These are phyloP conservation scores for Thera obeliscata DNA, from an alignment of 2,888 invertebrate genomes.

Conservation along the genomic window DNA sequence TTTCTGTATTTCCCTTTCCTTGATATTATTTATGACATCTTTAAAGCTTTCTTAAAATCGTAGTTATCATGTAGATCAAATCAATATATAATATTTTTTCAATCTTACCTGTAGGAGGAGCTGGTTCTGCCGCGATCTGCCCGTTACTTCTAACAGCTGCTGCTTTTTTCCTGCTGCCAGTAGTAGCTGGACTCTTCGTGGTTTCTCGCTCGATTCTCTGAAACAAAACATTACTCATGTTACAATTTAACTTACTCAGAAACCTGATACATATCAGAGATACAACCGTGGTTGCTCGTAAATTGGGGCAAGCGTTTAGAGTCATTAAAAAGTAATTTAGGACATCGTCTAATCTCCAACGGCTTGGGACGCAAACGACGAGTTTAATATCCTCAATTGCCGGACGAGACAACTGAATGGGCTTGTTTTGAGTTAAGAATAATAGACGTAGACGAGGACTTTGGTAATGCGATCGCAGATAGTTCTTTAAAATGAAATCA, in stretches of 20 bases:
- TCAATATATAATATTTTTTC: neutral
- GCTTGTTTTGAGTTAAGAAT: conserved; percentile 35
- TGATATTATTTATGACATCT: conserved; percentile 22
- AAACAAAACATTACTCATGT: conserved; percentile 48
- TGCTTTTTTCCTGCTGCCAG: conserved; percentile 74
- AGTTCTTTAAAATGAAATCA: conserved; percentile 69
- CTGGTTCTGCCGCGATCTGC: conserved; percentile 67
- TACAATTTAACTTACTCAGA: conserved; percentile 25
- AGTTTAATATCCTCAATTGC: conserved; percentile 41
- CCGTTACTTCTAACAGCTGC: conserved; percentile 74
- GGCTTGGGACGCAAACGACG: conserved; percentile 39
- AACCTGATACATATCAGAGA: conserved; percentile 35
- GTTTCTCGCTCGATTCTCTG: conserved; percentile 77
- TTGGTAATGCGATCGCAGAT: conserved; percentile 63
- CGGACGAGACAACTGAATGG: conserved; percentile 42
- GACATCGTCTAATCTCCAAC: conserved; percentile 57
- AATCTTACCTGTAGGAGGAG: conserved; percentile 64
- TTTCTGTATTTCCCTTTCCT: conserved; percentile 31
- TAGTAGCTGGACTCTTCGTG: conserved; percentile 76
- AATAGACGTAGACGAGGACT: conserved; percentile 49
- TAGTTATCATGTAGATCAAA: neutral
- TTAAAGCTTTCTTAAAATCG: conserved; percentile 12
- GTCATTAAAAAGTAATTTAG: conserved; percentile 70
- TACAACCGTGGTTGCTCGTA: conserved; percentile 41
- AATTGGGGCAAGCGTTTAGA: conserved; percentile 52